A percentile compares a stretch with the other conserved stretches of the same genome.
Evolutionary conservation across 2,113 vertebrate genomes (phyloP).

Genomic region (Haliaeetus leucogaster): DNA sequence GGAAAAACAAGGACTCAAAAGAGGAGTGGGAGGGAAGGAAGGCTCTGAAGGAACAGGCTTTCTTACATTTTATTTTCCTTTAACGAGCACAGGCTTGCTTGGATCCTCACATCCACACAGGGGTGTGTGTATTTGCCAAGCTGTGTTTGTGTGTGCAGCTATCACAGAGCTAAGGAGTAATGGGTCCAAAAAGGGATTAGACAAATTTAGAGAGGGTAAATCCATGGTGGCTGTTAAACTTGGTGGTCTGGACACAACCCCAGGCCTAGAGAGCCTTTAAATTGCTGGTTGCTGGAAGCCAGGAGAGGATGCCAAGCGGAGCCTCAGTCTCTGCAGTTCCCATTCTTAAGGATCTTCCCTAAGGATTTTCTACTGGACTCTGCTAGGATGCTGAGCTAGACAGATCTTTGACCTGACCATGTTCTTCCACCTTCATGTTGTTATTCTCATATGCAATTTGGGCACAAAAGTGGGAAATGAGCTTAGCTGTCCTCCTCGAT

Average conservation of each 20-base stretch:
- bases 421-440: neutral
- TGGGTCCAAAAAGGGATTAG: constrained; percentile 24
- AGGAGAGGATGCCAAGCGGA: constrained; percentile 18
- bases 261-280: neutral
- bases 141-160: neutral
- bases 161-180: neutral
- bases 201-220: constrained; percentile 8
- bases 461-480: neutral
- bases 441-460: neutral
- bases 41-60: neutral
- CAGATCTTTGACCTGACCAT: neutral
- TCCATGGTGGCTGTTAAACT: neutral
- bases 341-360: neutral
- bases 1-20: neutral
- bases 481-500: neutral
- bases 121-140: neutral
- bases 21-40: neutral
- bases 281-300: constrained; percentile 14
- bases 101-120: neutral
- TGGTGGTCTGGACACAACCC: constrained; percentile 48
- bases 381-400: neutral
- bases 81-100: neutral
- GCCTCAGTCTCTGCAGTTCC: neutral
- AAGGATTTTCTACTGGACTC: neutral
- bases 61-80: neutral